A percentile compares a stretch with the other conserved stretches of the same genome.
These are phyloP conservation scores for Toxonevra muliebris DNA, from an alignment of 2,888 invertebrate genomes.

Conservation along the genomic window DNA sequence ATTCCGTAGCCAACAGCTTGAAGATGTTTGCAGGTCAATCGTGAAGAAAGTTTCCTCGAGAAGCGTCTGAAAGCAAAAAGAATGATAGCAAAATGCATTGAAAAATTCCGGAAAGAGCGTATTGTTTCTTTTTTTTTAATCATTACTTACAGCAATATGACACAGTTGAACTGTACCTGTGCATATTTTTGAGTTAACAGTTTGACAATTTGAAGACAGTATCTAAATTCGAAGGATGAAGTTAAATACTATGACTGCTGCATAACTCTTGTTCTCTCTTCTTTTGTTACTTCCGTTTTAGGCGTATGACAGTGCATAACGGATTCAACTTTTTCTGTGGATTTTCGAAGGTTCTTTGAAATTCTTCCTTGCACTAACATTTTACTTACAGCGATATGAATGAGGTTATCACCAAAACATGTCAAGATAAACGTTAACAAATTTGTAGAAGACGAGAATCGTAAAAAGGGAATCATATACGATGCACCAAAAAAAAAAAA, in stretches of 20 bases:
- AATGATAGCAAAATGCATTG: not conserved
- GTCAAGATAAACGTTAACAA: not conserved
- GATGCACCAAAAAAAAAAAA: constrained; percentile 45
- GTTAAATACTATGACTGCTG: no score
- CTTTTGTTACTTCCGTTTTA: no score
- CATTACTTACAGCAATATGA: constrained; percentile 40
- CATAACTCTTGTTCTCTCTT: no score
- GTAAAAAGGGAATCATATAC: constrained; percentile 58
- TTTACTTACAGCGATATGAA: constrained; percentile 7
- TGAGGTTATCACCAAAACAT: not conserved
- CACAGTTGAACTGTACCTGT: constrained; percentile 45
- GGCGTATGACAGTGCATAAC: not conserved
- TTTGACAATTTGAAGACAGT: no score
- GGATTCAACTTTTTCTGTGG: not conserved
- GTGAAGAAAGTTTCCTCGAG: no score
- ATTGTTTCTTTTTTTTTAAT: no score
- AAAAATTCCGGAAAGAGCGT: constrained; percentile 22
- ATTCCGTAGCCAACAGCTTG: no score
- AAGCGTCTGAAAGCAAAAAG: not conserved
- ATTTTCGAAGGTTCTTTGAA: constrained; percentile 14
- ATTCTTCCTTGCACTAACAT: constrained; percentile 13
- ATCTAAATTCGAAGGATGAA: no score
- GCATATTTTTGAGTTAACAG: constrained; percentile 27
- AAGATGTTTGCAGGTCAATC: no score
- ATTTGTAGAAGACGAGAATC: constrained; percentile 43